phyloP scores from a whole-genome alignment of 2,797 vertebrate genomes.

The Scyliorhinus canicula region DNA sequence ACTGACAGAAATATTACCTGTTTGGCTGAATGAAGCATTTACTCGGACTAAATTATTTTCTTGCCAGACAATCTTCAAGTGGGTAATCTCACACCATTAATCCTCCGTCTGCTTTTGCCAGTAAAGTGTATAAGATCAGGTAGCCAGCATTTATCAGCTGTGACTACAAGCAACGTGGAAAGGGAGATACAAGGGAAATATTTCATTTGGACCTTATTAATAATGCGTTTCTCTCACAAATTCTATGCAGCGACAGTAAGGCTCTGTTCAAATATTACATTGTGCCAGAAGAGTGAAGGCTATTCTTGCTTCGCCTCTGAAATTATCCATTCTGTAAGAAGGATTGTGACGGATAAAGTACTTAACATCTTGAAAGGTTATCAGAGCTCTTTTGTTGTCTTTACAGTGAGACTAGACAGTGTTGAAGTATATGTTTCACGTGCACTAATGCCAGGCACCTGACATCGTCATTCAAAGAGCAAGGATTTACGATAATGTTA shows the following conservation, averaged over 20 bases:
- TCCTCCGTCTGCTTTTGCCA: background rate
- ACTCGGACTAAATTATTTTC: background rate
- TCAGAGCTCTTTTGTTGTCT: background rate
- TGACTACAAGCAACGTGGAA: constrained; percentile 1
- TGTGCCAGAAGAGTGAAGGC: background rate
- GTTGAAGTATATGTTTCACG: background rate
- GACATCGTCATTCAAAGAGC: background rate
- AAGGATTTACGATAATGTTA: background rate
- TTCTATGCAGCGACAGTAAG: background rate
- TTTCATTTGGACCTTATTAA: constrained; percentile 9
- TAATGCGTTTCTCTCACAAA: background rate
- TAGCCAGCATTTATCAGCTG: background rate
- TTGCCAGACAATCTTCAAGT: background rate
- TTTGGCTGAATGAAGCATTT: background rate
- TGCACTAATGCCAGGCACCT: background rate
- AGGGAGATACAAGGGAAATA: background rate
- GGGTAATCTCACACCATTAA: background rate
- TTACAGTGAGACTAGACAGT: background rate
- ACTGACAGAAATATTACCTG: background rate
- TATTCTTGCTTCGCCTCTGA: background rate
- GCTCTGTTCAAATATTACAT: background rate
- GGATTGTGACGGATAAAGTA: background rate
- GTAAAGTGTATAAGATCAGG: background rate
- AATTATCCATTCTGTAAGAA: background rate
- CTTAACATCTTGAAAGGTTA: background rate